Conservation (phyloP, 2,113 vertebrate genomes). For the Apodemus speciosus region DNA sequence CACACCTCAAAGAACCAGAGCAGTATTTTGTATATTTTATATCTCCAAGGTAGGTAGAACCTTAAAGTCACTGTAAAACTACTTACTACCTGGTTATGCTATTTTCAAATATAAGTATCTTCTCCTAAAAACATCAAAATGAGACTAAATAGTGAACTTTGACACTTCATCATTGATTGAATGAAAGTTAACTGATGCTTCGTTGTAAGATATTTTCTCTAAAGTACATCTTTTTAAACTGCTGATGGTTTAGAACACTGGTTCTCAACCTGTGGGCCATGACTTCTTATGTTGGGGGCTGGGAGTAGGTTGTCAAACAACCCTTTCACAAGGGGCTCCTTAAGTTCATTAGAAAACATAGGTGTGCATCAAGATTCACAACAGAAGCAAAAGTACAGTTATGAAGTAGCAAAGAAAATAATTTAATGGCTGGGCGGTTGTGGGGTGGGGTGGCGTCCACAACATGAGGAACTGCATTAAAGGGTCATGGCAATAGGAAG, state of each 20-base stretch:
- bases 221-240: slow-evolving; percentile 14
- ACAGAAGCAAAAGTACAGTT: background rate
- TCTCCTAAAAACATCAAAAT: background rate
- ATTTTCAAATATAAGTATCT: slow-evolving; percentile 29
- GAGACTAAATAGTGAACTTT: background rate
- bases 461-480: background rate
- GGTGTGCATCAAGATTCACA: background rate
- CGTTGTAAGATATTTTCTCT: background rate
- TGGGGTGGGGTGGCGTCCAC: too few species aligned
- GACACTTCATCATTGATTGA: background rate
- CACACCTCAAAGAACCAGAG: slow-evolving; percentile 11
- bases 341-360: background rate
- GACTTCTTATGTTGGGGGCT: background rate
- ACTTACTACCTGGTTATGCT: background rate
- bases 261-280: background rate
- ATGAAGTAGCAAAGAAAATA: background rate
- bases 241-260: background rate
- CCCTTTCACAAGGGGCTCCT: too few species aligned
- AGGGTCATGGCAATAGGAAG: background rate
- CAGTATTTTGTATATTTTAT: background rate
- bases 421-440: background rate
- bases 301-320: background rate
- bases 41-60: background rate
- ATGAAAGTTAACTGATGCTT: background rate
- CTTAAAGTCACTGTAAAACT: background rate